phyloP scores from a whole-genome alignment of 2,113 vertebrate genomes.

The Microcebus jonahi region DNA sequence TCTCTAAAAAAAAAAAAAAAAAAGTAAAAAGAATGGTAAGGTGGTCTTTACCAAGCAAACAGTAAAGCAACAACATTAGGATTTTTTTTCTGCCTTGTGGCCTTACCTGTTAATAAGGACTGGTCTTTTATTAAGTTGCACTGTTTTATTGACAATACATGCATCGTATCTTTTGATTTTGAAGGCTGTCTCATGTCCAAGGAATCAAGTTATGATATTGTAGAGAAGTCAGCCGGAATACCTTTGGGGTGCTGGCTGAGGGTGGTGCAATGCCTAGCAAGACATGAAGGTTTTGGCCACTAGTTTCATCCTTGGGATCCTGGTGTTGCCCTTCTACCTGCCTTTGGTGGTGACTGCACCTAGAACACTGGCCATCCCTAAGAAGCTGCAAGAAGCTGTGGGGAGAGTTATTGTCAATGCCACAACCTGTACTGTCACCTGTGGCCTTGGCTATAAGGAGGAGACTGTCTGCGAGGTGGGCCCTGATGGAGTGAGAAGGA shows the following conservation, averaged over 20 bases:
- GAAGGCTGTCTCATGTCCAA: not conserved
- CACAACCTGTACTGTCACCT: constrained; percentile 91
- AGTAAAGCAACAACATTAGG: not conserved
- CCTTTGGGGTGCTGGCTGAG: not conserved
- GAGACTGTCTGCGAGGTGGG: constrained; percentile 86
- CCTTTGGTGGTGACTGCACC: not conserved
- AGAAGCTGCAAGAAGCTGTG: constrained; percentile 46
- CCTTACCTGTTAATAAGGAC: not conserved
- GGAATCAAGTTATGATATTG: not conserved
- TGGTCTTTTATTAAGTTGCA: accelerated
- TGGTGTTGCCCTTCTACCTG: constrained; percentile 28
- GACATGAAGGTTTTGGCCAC: not conserved
- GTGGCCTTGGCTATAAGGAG: constrained; percentile 89
- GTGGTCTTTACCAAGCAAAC: not conserved
- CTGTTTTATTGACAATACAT: not conserved
- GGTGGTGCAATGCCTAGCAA: not conserved
- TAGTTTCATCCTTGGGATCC: not conserved
- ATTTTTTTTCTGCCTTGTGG: not conserved
- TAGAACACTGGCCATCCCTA: constrained; percentile 60
- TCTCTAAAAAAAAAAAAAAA: not conserved
- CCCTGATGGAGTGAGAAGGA: not conserved
- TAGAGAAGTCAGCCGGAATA: not conserved
- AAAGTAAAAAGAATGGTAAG: not conserved
- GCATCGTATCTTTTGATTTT: not conserved
- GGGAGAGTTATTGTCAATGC: constrained; percentile 74